Base-by-base conservation (phyloP, 2,888 invertebrate genomes). In the Antitype chi region DNA sequence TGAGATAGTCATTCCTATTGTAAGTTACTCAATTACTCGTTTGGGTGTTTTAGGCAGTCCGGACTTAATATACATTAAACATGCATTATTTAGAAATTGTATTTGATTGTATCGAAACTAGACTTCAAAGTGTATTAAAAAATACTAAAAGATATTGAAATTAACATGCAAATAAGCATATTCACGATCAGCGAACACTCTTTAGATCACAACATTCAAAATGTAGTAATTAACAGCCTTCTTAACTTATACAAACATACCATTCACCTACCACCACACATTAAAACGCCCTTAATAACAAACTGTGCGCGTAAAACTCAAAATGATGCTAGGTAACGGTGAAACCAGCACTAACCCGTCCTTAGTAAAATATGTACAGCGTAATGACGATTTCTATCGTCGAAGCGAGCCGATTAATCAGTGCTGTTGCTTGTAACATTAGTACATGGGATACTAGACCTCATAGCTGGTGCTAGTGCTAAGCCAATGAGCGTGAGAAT, bases 351-450 rank as follows among this genome's bases (percentile, higher is more conserved):
- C 49, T 23, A 81, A 81, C 85, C 81, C 66, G 84, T 80, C 78
- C 70, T 63, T 70, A 85, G 81, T 88, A 85, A 89, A 88, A 86
- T 87, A 89, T 89, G 82, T 85, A 81, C 84, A 75, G 75, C 76
- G 63, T 89, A 86, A 89, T 89, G 84, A 89, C 81, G 88, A 88
- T 87, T 86, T 89, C 89, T 85, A 89, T 83, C 82, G 86, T 63
- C 83, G 81, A 85, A 82, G 82, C 83, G 77, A 78, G 83, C 66
- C 82, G 70, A 87, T 87, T 84, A 86, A 87, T 87, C 88, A 87
- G 79, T 70, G 62, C 66, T 79, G 75, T 74, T 32, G 60, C 69
- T 74, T 75, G 77, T 75, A 71, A 85, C 85, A 85, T 84, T 70
- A 78, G 78, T 78, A 77, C 85, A 57, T 68, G 55, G 62, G 57